These are phyloP conservation scores for Taeniopygia guttata DNA, from an alignment of 2,797 vertebrate species.

Conservation along the genomic window DNA sequence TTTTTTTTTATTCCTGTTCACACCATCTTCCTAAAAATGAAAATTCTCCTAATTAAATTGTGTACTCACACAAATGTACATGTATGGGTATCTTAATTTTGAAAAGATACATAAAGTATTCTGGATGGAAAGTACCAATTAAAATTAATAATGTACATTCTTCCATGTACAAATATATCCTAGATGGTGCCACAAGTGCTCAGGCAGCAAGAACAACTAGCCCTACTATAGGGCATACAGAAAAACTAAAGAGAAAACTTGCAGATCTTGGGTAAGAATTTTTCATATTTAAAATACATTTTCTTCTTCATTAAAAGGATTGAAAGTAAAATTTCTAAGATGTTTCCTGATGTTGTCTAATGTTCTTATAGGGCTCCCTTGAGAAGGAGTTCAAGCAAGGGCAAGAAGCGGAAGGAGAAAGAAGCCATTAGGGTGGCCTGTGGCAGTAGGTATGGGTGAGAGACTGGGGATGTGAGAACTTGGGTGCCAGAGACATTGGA, in stretches of 20 bases:
- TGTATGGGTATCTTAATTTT: neutral
- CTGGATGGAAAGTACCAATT: neutral
- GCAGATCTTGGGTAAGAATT: slow-evolving; percentile 81
- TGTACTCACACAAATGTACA: neutral
- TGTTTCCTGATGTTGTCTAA: slow-evolving; percentile 21
- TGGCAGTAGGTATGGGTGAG: slow-evolving; percentile 80
- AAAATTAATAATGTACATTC: slow-evolving; percentile 55
- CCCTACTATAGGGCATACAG: slow-evolving; percentile 73
- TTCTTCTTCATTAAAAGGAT: neutral
- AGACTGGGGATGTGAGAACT: neutral
- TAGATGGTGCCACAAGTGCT: slow-evolving; percentile 76
- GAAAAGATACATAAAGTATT: neutral
- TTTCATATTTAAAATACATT: neutral
- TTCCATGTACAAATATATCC: slow-evolving; percentile 63
- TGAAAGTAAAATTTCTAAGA: neutral
- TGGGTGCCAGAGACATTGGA: neutral
- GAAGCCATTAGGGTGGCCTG: slow-evolving; percentile 73
- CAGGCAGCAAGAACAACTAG: slow-evolving; percentile 70
- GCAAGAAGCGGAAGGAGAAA: slow-evolving; percentile 78
- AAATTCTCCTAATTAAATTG: neutral
- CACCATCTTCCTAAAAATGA: neutral
- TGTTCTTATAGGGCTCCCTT: slow-evolving; percentile 74
- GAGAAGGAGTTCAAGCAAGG: slow-evolving; percentile 74
- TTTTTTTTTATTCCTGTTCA: neutral
- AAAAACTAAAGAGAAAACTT: slow-evolving; percentile 77